Conservation (phyloP, 2,797 vertebrate species). For the Darevskia mixta region DNA sequence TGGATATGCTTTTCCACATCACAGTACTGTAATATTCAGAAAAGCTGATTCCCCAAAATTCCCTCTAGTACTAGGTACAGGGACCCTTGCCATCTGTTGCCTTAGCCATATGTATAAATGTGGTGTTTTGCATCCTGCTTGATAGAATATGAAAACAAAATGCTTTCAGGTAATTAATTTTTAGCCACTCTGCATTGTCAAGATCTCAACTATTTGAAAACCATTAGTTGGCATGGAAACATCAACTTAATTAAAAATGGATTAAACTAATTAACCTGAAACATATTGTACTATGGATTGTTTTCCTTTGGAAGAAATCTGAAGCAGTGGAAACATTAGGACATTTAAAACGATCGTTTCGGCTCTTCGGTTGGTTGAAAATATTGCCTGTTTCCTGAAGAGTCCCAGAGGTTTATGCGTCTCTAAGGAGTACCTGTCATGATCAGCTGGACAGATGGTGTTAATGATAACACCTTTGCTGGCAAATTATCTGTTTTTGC, state of each 20-base stretch:
- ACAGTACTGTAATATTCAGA: background rate
- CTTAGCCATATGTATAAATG: slow-evolving; percentile 55
- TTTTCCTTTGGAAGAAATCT: slow-evolving; percentile 72
- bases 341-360: slow-evolving; percentile 73
- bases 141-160: slow-evolving; percentile 69
- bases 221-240: slow-evolving; percentile 81
- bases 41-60: background rate
- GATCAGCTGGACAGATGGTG: background rate
- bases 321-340: slow-evolving; percentile 65
- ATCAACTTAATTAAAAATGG: slow-evolving; percentile 78
- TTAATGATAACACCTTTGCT: slow-evolving; percentile 13
- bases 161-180: slow-evolving; percentile 76
- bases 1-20: background rate
- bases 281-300: slow-evolving; percentile 68
- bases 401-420: slow-evolving; percentile 43
- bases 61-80: background rate
- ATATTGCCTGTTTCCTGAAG: slow-evolving; percentile 55
- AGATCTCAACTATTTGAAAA: slow-evolving; percentile 77
- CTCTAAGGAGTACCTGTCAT: slow-evolving; percentile 8
- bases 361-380: slow-evolving; percentile 65
- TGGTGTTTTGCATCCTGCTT: slow-evolving; percentile 61
- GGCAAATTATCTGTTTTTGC: slow-evolving; percentile 7
- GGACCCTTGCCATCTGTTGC: background rate
- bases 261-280: slow-evolving; percentile 83
- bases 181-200: slow-evolving; percentile 68